Conservation (phyloP, 2,888 invertebrate genomes). For the Liposcelis brunnea region DNA sequence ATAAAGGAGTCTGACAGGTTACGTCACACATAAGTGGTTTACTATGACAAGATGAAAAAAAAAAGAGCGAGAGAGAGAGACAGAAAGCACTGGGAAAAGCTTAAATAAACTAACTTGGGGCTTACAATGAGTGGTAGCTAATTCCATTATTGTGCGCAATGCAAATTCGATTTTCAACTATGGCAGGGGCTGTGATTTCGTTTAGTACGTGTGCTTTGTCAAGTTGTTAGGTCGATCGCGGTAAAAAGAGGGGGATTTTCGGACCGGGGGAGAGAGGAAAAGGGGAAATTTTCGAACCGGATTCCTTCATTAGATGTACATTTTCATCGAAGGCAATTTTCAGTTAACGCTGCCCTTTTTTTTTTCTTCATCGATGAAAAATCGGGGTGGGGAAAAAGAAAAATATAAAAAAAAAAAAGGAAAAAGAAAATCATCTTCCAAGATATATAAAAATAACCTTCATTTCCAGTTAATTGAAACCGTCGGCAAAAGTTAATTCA, state of each 20-base stretch:
- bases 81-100: slow-evolving; percentile 5
- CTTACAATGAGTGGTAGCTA: slow-evolving; percentile 35
- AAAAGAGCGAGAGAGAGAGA: neutral
- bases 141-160: slow-evolving; percentile 31
- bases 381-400: too few relatives aligned
- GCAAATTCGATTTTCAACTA: slow-evolving; percentile 33
- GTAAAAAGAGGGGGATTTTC: slow-evolving; percentile 1
- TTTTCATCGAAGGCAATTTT: slow-evolving; percentile 9
- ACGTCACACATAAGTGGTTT: too few relatives aligned
- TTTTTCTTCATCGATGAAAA: too few relatives aligned
- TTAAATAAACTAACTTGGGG: slow-evolving; percentile 29
- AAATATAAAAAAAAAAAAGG: too few relatives aligned
- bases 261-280: neutral
- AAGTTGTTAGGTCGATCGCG: slow-evolving; percentile 9
- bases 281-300: slow-evolving; percentile 3
- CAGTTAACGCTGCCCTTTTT: too few relatives aligned
- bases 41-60: slow-evolving; percentile 1
- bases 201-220: slow-evolving; percentile 6
- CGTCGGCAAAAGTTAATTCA: neutral
- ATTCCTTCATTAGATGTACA: slow-evolving; percentile 3
- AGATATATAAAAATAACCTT: too few relatives aligned
- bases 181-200: slow-evolving; percentile 18
- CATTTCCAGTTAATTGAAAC: too few relatives aligned
- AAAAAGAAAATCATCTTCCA: too few relatives aligned
- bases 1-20: too few relatives aligned